Base-by-base conservation (phyloP, 2,113 vertebrate genomes). In the Saccopteryx bilineata region DNA sequence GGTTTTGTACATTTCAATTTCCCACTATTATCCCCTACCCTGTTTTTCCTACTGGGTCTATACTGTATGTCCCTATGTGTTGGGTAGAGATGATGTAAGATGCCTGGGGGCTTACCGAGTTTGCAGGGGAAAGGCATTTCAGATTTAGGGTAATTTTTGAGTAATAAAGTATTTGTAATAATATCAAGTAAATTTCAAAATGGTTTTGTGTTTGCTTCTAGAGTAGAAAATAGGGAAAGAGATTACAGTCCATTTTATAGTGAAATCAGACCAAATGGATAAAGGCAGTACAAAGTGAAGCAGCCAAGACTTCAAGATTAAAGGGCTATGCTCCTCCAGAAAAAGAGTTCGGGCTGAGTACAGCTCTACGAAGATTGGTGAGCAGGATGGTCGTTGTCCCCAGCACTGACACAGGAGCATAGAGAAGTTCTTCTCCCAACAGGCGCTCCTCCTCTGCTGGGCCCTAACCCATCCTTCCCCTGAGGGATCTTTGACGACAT, bases 81-180 rank as follows among this genome's bases (percentile, higher is more conserved):
- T 46, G 10, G 12, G 8, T 9, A 2, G 2, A 14, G 3, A 50
- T 9, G 24, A 8, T 19, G 2, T 60, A 63, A 87, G 46, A 39
- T 23, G 7, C 0, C 33, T 69, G 28, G 2, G 2, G 2, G 2
- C 19, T 90, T 93, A 68, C 28, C 75, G 23, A 31, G 54, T 80
- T 84, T 80, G 61, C 17, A 21, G 3, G 31, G 39, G 21, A 91
- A 93, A 87, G 7, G 2, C 3, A n/a, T 65, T 87, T 87, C 24
- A 33, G 33, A 68, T 31, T 66, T 66, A 54, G 54, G 15, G 23
- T 83, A 68, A 72, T 72, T 79, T 39, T 46, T 89, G 9, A 82
- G 2, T 87, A 83, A 14, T 28, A 69, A 21, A 58, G 7, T 54
- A 89, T n/a, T 50, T 92, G 68, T 56, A 82, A 78, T n/a, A 87